Conservation (phyloP, 2,888 invertebrate genomes). For the Hesperia comma region DNA sequence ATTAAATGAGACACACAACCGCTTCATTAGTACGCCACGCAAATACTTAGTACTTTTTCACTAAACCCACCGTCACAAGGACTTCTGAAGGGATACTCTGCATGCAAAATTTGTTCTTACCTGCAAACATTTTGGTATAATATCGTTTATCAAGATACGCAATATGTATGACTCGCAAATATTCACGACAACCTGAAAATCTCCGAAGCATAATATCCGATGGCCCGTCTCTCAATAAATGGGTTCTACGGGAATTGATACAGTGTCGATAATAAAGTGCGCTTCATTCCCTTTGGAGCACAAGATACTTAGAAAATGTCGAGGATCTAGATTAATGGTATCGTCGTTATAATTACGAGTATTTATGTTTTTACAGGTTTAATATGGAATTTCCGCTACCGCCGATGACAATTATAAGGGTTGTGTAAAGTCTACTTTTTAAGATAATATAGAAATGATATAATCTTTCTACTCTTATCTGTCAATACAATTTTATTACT, state of each 20-base stretch:
- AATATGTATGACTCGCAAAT: conserved; percentile 5
- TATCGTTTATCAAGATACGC: neutral
- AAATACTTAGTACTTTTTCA: neutral
- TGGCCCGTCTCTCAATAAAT: conserved; percentile 14
- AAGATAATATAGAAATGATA: too few relatives aligned
- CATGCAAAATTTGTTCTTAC: neutral
- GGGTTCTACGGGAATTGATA: conserved; percentile 7
- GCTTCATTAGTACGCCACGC: conserved; percentile 5
- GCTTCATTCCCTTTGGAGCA: neutral
- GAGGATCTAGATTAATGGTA: too few relatives aligned
- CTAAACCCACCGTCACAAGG: too few relatives aligned
- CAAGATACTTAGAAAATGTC: too few relatives aligned
- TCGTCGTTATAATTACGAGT: too few relatives aligned
- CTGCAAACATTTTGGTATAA: neutral
- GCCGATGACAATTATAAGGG: too few relatives aligned
- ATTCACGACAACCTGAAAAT: conserved; percentile 7
- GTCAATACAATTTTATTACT: too few relatives aligned
- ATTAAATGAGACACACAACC: neutral
- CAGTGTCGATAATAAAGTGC: conserved; percentile 10
- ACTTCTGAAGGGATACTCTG: neutral
- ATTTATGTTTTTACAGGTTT: too few relatives aligned
- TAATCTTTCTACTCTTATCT: too few relatives aligned
- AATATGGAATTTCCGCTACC: too few relatives aligned
- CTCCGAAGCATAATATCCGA: conserved; percentile 18
- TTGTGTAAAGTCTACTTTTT: too few relatives aligned